Percentiles rank a stretch among this genome's conserved stretches.
Evolutionary conservation across 2,888 invertebrate genomes (phyloP).

Genomic region (Chaitophorus viminalis): DNA sequence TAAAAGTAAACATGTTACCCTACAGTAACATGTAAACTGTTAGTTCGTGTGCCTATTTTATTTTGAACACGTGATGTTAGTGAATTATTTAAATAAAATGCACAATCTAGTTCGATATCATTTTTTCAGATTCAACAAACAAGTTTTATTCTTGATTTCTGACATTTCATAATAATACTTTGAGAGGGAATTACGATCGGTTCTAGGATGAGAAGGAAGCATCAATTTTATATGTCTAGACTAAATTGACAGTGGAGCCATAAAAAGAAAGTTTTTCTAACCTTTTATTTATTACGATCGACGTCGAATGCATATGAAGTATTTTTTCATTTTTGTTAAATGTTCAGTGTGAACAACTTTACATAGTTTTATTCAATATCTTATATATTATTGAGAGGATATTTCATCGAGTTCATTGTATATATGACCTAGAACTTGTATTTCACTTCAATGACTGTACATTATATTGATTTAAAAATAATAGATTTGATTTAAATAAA

Average conservation of each 20-base stretch:
- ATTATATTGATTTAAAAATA: no score
- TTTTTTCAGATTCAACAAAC: background rate
- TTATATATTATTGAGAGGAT: background rate
- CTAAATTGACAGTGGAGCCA: constrained; percentile 36
- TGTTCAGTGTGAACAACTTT: constrained; percentile 6
- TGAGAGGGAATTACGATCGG: background rate
- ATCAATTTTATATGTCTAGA: constrained; percentile 24
- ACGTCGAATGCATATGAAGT: background rate
- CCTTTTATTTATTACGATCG: background rate
- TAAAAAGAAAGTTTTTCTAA: constrained; percentile 23
- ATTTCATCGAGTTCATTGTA: no score
- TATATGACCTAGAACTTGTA: background rate
- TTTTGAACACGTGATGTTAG: background rate
- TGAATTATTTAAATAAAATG: background rate
- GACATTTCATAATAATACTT: background rate
- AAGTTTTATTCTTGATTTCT: background rate
- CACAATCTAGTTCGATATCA: background rate
- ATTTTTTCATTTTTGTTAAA: background rate
- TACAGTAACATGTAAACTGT: background rate
- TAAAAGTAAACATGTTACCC: no score
- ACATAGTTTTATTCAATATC: background rate
- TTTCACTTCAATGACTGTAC: background rate
- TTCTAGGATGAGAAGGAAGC: background rate
- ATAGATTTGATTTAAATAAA: no score
- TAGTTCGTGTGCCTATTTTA: background rate